Evolutionary conservation across 2,797 vertebrate genomes (phyloP).

Genomic region (Hemitrygon akajei): DNA sequence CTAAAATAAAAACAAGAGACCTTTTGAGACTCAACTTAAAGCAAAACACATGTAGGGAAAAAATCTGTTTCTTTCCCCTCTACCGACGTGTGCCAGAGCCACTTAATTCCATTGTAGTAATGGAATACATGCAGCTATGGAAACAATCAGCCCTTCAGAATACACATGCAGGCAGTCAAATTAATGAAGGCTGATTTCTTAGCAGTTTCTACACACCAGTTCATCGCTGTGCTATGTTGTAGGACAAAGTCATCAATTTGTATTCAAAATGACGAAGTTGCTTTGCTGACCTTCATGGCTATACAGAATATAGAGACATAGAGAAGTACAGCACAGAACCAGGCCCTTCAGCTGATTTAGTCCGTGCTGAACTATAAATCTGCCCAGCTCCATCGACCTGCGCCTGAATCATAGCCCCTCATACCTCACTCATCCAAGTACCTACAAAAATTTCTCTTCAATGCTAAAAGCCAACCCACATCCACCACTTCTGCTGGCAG

Average conservation of each 20-base stretch:
- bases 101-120: slow-evolving; percentile 63
- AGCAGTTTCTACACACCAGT: slow-evolving; percentile 70
- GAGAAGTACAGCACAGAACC: no score
- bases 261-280: slow-evolving; percentile 68
- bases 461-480: no score
- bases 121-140: slow-evolving; percentile 60
- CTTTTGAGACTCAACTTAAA: neutral
- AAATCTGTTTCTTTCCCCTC: neutral
- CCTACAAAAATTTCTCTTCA: no score
- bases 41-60: neutral
- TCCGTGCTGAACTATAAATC: no score
- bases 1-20: neutral
- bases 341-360: no score
- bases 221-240: slow-evolving; percentile 60
- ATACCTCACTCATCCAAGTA: no score
- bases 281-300: slow-evolving; percentile 54
- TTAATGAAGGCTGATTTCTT: slow-evolving; percentile 76
- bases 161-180: slow-evolving; percentile 80
- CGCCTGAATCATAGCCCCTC: no score
- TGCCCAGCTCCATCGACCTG: no score
- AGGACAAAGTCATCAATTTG: slow-evolving; percentile 77
- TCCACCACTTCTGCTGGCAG: no score
- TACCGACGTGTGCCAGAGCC: slow-evolving; percentile 49
- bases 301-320: slow-evolving; percentile 42
- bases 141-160: slow-evolving; percentile 68